A percentile compares a stretch with the other conserved stretches of the same genome.
Conservation (phyloP, 1,140 invertebrate genomes). For the Lysiphlebus fabarum region DNA sequence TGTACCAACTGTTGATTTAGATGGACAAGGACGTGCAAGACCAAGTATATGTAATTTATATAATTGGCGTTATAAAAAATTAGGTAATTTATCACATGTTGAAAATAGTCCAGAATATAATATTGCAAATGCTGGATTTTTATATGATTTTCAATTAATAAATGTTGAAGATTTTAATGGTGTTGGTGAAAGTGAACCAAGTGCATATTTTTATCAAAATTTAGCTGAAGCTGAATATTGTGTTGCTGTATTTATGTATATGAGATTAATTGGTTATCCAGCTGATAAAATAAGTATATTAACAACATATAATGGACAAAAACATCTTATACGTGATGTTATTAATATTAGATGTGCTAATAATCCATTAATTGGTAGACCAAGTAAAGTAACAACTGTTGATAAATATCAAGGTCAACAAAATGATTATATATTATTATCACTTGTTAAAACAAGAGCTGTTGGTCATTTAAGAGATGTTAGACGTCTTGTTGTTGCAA, state of each 20-base stretch:
- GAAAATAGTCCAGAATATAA: slow-evolving; percentile 78
- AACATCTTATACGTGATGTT: slow-evolving; percentile 94
- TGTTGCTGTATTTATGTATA: slow-evolving; percentile 97
- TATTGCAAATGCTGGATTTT: slow-evolving; percentile 87
- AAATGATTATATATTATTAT: slow-evolving; percentile 97
- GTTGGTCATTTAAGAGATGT: slow-evolving; percentile 97
- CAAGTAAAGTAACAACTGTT: slow-evolving; percentile 95
- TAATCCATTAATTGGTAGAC: slow-evolving; percentile 94
- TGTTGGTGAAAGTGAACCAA: slow-evolving; percentile 94
- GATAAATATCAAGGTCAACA: slow-evolving; percentile 99
- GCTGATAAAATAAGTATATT: slow-evolving; percentile 96
- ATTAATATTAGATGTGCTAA: slow-evolving; percentile 89
- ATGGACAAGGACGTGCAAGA: slow-evolving; percentile 94
- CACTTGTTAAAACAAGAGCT: slow-evolving; percentile 90
- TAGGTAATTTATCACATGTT: slow-evolving; percentile 91
- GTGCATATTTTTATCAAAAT: slow-evolving; percentile 98
- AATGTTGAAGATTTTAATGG: slow-evolving; percentile 98
- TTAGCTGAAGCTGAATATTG: slow-evolving; percentile 98
- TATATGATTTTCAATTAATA: slow-evolving; percentile 92
- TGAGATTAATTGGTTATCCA: slow-evolving; percentile 95
- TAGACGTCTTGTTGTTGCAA: slow-evolving; percentile 92
- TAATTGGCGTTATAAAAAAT: slow-evolving; percentile 95
- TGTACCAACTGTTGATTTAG: slow-evolving; percentile 94
- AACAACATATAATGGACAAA: slow-evolving; percentile 99
- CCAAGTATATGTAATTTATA: slow-evolving; percentile 92